phyloP scores from a whole-genome alignment of 2,797 vertebrate species.

The Sebastes jordani region DNA sequence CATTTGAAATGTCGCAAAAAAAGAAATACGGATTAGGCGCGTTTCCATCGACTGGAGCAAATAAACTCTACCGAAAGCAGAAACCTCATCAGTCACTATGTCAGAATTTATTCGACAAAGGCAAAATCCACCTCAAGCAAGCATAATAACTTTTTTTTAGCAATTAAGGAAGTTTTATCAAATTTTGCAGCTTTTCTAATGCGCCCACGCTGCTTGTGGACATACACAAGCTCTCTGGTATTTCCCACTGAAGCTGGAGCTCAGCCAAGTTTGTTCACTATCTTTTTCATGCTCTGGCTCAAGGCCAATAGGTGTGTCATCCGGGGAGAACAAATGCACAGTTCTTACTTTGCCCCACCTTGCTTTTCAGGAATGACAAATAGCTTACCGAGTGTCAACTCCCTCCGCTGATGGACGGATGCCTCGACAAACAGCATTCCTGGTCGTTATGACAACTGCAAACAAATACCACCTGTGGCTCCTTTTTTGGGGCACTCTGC shows the following conservation, averaged over 20 bases:
- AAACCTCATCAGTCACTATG: no score
- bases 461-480: constrained; percentile 11
- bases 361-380: not conserved
- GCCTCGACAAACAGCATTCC: constrained; percentile 37
- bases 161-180: no score
- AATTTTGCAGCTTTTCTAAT: no score
- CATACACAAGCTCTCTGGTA: constrained; percentile 16
- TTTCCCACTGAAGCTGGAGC: constrained; percentile 29
- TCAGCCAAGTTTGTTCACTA: constrained; percentile 12
- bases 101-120: no score
- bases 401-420: not conserved
- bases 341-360: constrained; percentile 12
- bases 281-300: not conserved
- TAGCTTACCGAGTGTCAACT: not conserved
- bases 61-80: no score
- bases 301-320: constrained; percentile 34
- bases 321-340: not conserved
- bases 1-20: no score
- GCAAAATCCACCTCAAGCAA: no score
- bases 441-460: constrained; percentile 10
- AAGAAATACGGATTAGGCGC: no score
- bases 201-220: constrained; percentile 22
- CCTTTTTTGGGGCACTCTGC: not conserved
- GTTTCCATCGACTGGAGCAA: no score
- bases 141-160: no score